These are phyloP conservation scores for Montipora foliosa DNA, from an alignment of 64 coral and sea anemone genomes.

Conservation along the genomic window DNA sequence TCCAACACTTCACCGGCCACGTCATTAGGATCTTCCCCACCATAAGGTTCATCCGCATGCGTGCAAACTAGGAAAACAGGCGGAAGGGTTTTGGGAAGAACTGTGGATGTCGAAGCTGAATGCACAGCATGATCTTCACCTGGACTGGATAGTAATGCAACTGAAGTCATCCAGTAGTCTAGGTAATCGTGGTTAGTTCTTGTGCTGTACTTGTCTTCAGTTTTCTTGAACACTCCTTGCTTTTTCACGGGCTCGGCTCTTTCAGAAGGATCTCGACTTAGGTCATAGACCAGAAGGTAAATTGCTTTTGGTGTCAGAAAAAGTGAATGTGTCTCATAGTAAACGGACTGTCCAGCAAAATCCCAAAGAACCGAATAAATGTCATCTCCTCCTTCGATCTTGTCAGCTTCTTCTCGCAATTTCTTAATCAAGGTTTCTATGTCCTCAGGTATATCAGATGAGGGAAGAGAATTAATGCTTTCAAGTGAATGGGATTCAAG, in stretches of 20 bases:
- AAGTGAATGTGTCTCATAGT: conserved; percentile 11
- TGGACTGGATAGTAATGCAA: not conserved
- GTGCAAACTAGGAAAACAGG: no score
- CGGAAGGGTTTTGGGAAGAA: no score
- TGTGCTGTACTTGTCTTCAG: not conserved
- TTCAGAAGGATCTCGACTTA: not conserved
- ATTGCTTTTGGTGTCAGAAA: conserved; percentile 36
- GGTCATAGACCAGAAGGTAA: not conserved
- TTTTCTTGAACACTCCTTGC: not conserved
- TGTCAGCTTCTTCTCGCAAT: not conserved
- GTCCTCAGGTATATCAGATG: not conserved
- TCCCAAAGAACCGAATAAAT: conserved; percentile 34
- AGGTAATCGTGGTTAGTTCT: not conserved
- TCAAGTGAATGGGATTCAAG: not conserved
- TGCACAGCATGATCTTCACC: not conserved
- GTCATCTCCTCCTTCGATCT: not conserved
- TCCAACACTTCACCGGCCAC: not conserved
- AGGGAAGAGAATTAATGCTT: not conserved
- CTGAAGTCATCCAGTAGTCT: conserved; percentile 18
- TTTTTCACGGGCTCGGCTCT: not conserved
- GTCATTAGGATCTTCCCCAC: not conserved
- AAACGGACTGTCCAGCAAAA: conserved; percentile 59
- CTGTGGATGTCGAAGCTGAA: no score
- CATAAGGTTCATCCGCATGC: not conserved
- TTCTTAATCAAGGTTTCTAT: not conserved